Conservation (phyloP, 2,797 vertebrate species). For the Crocodylus rhombifer region DNA sequence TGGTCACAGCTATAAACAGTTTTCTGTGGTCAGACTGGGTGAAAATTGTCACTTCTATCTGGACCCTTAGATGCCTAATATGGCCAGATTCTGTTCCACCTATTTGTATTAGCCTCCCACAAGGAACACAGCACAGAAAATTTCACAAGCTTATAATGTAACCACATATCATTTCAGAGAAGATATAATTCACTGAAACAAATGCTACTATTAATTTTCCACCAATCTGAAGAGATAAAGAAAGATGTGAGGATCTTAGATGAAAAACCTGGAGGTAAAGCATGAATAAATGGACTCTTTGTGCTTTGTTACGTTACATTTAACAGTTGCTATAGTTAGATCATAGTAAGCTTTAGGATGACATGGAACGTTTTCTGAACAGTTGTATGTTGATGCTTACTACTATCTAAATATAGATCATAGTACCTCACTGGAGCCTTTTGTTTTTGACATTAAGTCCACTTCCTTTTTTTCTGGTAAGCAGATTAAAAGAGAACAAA, state of each 20-base stretch:
- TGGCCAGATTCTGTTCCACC: too few species aligned
- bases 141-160: not conserved
- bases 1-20: too few species aligned
- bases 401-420: too few species aligned
- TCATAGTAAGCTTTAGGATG: not conserved
- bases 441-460: not conserved
- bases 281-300: fast-evolving
- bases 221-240: not conserved
- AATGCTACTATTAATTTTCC: not conserved
- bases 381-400: too few species aligned
- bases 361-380: not conserved
- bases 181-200: not conserved
- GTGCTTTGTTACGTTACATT: too few species aligned
- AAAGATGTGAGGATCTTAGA: not conserved
- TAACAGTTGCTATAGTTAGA: too few species aligned
- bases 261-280: not conserved
- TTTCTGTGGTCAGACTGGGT: too few species aligned
- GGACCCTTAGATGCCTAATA: too few species aligned
- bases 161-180: slow-evolving; percentile 4
- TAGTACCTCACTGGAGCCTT: not conserved
- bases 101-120: not conserved
- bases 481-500: not conserved
- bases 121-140: not conserved
- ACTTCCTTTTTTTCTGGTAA: not conserved
- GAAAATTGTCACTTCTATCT: too few species aligned